phyloP scores from a whole-genome alignment of 2,113 vertebrate genomes.

The Poeciliopsis occidentalis region DNA sequence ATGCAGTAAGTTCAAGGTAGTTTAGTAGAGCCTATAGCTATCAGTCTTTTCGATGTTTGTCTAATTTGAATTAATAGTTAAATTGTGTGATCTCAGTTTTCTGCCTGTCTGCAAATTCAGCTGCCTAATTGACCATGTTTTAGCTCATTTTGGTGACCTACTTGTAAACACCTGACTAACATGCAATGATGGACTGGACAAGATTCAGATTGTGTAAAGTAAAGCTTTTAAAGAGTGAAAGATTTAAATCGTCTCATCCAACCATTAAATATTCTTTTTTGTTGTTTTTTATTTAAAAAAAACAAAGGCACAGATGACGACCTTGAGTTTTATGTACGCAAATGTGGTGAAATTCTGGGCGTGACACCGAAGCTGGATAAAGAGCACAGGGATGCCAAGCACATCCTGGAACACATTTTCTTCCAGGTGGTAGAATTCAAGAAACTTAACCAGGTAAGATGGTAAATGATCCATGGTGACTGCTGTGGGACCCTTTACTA shows the following conservation, averaged over 20 bases:
- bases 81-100: no score
- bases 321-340: conserved; percentile 93
- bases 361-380: conserved; percentile 89
- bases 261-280: background rate
- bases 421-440: conserved; percentile 98
- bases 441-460: conserved; percentile 92
- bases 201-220: no score
- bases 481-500: background rate
- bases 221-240: no score
- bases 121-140: no score
- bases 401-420: conserved; percentile 94
- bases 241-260: background rate
- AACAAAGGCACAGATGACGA: conserved; percentile 91
- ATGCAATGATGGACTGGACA: no score
- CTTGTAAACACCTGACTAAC: no score
- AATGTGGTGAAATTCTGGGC: conserved; percentile 93
- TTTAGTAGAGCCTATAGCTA: no score
- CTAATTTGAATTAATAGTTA: no score
- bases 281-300: background rate
- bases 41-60: no score
- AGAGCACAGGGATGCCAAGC: conserved; percentile 90
- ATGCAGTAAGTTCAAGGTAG: no score
- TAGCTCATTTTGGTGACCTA: no score
- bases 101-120: no score
- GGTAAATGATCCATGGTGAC: background rate